phyloP scores from a whole-genome alignment of 92 coral and sea anemone genomes.

The Siderastrea siderea region DNA sequence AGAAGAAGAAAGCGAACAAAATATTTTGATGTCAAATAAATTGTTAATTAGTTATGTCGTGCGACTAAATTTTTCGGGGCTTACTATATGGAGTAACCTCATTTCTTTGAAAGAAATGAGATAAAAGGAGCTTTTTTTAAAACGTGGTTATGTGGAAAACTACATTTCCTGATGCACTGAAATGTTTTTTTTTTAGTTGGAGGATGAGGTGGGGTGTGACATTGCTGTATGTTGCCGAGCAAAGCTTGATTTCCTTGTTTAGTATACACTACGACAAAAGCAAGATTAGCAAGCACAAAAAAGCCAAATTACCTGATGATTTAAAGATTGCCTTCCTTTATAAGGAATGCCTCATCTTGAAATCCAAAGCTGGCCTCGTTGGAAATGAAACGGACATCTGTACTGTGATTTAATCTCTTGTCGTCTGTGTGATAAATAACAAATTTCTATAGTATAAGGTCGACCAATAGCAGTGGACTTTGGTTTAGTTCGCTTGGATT shows the following conservation, averaged over 20 bases:
- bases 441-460: neutral
- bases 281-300: neutral
- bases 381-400: constrained; percentile 40
- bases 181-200: no score
- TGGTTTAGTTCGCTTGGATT: constrained; percentile 15
- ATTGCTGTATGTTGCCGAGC: neutral
- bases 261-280: neutral
- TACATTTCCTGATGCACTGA: no score
- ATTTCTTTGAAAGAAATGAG: no score
- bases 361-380: constrained; percentile 39
- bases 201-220: neutral
- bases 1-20: neutral
- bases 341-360: neutral
- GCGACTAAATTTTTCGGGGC: neutral
- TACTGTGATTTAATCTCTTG: constrained; percentile 28
- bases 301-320: constrained; percentile 9
- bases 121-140: no score
- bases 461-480: constrained; percentile 21
- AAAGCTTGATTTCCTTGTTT: neutral
- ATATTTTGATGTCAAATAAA: constrained; percentile 17
- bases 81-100: no score
- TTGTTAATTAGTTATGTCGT: constrained; percentile 44
- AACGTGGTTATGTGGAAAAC: no score
- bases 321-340: neutral
- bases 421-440: constrained; percentile 33